These are phyloP conservation scores for Caenorhabditis briggsae DNA, from an alignment of 1,140 invertebrate species.

Conservation along the genomic window DNA sequence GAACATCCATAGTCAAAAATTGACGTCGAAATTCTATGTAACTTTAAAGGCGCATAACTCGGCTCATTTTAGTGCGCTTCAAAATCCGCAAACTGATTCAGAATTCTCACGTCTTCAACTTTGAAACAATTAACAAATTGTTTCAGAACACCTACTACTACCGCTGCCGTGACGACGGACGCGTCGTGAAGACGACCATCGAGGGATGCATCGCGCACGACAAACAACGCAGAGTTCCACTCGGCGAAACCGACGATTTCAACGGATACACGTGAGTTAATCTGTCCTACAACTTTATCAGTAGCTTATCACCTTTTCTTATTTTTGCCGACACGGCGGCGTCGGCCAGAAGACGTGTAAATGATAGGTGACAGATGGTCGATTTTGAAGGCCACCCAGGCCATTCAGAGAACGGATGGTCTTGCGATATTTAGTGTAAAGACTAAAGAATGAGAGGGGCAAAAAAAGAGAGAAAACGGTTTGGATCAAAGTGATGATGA, in stretches of 20 bases:
- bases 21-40: too few species aligned
- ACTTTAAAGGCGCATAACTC: too few species aligned
- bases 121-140: background rate
- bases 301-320: background rate
- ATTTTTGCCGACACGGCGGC: conserved; percentile 43
- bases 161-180: conserved; percentile 61
- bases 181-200: conserved; percentile 62
- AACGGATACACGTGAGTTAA: conserved; percentile 68
- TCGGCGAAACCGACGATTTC: conserved; percentile 67
- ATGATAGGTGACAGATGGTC: conserved; percentile 48
- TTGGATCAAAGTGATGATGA: background rate
- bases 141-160: conserved; percentile 67
- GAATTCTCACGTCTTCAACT: too few species aligned
- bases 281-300: background rate
- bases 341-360: background rate
- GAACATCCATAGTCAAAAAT: too few species aligned
- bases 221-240: conserved; percentile 62
- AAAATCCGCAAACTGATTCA: too few species aligned
- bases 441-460: conserved; percentile 39
- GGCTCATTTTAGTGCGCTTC: too few species aligned
- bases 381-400: conserved; percentile 39
- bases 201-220: conserved; percentile 67
- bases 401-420: background rate
- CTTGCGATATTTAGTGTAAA: background rate
- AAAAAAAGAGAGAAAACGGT: background rate